Evolutionary conservation across 1,140 invertebrate species (phyloP), one percentile per base, ranked within the genome.

Genomic region (Megathymus violae): DNA sequence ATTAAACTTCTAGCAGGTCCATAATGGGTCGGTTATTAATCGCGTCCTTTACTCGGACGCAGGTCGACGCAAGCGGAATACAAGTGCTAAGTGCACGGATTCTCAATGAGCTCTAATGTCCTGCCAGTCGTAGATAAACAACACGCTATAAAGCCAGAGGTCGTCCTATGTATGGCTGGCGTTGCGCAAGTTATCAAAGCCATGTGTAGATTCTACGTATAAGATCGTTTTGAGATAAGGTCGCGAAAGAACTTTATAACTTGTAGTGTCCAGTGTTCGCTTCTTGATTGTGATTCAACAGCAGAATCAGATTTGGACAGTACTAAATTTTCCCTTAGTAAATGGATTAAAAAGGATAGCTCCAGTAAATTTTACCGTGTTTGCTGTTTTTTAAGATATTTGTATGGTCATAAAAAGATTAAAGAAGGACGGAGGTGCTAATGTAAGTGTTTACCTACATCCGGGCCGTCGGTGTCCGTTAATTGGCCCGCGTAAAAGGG

Each of bases 401-500:
- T 69, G 78, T 78, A 67, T 40, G 64, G 61, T 67, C 71, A 75
- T 85, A 82, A 82, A 82, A 82, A 85, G 84, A 89, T 88, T 87
- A 84, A 80, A 85, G 74, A 65, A 77, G 79, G 82, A 78, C 79
- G 62, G 63, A 90, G 86, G 88, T 89, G 88, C 82, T 90, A 90
- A 90, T 90, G 86, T 73, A 71, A 82, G 69, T 80, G 74, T 83
- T 78, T 82, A 82, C 72, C 76, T 76, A 82, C 84, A 87, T 90
- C 88, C 88, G 88, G 85, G 85, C 85, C 76, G 74, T 72, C 66
- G 69, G 78, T 76, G 84, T 82, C 80, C 82, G 86, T 90, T 90
- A 90, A 90, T 90, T 90, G 88, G 84, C 84, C 80, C 72, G 73
- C 83, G 83, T 90, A 90, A 90, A 89, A 90, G 88, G 86, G 85